A percentile compares a stretch with the other conserved stretches of the same genome.
Evolutionary conservation across 2,888 invertebrate species (phyloP).

Genomic region (Cancer borealis): DNA sequence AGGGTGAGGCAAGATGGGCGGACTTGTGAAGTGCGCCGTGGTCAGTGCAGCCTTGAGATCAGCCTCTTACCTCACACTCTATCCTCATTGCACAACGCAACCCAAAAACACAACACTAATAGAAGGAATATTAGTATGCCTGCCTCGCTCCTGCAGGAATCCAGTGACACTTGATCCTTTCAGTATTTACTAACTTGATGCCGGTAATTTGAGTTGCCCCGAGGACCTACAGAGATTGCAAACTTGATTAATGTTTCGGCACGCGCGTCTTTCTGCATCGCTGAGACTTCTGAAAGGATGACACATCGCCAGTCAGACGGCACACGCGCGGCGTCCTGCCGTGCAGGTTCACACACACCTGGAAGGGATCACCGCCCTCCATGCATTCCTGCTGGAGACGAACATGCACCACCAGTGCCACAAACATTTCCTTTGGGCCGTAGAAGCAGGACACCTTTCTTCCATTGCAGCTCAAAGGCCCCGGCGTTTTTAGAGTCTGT

Average conservation of each 20-base stretch:
- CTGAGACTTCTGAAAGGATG: constrained; percentile 15
- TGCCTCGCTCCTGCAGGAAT: no score
- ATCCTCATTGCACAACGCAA: no score
- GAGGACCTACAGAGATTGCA: no score
- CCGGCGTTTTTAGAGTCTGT: background rate
- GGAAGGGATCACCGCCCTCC: background rate
- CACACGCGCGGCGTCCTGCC: background rate
- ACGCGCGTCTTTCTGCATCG: background rate
- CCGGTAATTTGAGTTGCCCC: no score
- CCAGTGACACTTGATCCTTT: no score
- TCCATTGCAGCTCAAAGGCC: background rate
- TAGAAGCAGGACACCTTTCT: background rate
- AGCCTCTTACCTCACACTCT: no score
- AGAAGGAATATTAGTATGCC: no score
- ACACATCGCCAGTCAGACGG: background rate
- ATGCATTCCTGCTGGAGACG: background rate
- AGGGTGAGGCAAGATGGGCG: no score
- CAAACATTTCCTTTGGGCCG: background rate
- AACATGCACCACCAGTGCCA: background rate
- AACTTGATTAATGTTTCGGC: background rate
- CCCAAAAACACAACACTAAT: no score
- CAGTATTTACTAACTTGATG: no score
- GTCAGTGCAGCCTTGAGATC: no score
- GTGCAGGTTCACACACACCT: background rate
- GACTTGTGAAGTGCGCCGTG: no score